Conservation (phyloP, 2,113 vertebrate genomes). For the Bubo bubo region DNA sequence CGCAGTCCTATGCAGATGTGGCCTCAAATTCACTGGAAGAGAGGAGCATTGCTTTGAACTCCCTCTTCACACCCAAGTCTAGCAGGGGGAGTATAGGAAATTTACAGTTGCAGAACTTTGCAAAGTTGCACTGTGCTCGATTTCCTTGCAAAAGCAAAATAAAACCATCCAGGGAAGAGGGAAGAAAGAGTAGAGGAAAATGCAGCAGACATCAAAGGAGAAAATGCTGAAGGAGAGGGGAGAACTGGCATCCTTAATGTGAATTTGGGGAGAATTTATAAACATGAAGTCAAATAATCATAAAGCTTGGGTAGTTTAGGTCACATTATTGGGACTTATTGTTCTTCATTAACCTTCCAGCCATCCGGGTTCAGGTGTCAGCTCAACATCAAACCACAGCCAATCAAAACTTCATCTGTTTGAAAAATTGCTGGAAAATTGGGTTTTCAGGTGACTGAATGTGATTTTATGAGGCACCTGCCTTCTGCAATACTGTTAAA, state of each 20-base stretch:
- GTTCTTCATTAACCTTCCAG: slow-evolving; percentile 9
- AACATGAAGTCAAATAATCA: not conserved
- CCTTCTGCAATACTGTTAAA: not conserved
- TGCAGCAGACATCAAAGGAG: not conserved
- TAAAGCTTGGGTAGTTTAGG: not conserved
- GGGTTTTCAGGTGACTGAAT: not conserved
- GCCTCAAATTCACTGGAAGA: accelerated
- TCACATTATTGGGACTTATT: not conserved
- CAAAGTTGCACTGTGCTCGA: accelerated
- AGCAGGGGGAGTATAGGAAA: not conserved
- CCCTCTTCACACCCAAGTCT: not conserved
- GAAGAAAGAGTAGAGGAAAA: not conserved
- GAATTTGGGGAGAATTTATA: not conserved
- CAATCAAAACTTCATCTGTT: not conserved
- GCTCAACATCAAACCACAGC: not conserved
- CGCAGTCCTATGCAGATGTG: accelerated
- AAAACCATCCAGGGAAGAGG: not conserved
- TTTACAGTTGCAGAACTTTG: not conserved
- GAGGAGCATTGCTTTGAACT: not conserved
- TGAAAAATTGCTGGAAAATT: slow-evolving; percentile 9
- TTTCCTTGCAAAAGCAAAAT: not conserved
- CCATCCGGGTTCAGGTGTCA: not conserved
- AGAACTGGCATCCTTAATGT: not conserved
- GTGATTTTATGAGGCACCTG: not conserved
- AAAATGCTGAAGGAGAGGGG: not conserved